phyloP scores from a whole-genome alignment of 2,888 invertebrate species.

The Nineta flava region DNA sequence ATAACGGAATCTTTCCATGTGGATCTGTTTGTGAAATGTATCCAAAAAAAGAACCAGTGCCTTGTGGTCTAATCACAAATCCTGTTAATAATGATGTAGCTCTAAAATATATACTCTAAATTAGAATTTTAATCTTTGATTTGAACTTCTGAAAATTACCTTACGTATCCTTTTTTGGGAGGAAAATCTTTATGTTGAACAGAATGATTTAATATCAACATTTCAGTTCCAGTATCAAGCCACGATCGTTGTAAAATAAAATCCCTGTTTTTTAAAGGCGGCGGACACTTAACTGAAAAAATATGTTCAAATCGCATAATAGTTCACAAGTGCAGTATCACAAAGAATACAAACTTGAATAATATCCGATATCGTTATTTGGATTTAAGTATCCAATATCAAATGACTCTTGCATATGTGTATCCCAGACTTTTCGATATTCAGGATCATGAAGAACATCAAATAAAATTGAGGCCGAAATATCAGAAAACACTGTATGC shows the following conservation, averaged over 20 bases:
- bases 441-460: conserved; percentile 85
- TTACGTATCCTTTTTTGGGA: conserved; percentile 64
- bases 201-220: conserved; percentile 80
- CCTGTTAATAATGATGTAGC: conserved; percentile 46
- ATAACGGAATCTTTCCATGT: conserved; percentile 70
- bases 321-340: not conserved
- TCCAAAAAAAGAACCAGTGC: conserved; percentile 58
- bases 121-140: not conserved
- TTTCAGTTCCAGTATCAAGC: conserved; percentile 74
- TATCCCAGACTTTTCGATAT: conserved; percentile 80
- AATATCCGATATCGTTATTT: conserved; percentile 86
- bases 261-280: conserved; percentile 78
- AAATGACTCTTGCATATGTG: conserved; percentile 70
- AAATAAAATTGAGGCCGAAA: conserved; percentile 58
- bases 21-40: conserved; percentile 87
- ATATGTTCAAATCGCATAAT: not conserved
- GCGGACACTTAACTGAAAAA: conserved; percentile 63
- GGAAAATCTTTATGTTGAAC: conserved; percentile 77
- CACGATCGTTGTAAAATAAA: conserved; percentile 85
- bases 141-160: conserved; percentile 26
- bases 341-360: conserved; percentile 53
- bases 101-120: conserved; percentile 24
- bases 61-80: conserved; percentile 46
- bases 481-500: conserved; percentile 51
- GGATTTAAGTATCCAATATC: conserved; percentile 85